A percentile compares a stretch with the other conserved stretches of the same genome.
phyloP scores from a whole-genome alignment of 2,888 invertebrate species.

The Orthosia cruda region DNA sequence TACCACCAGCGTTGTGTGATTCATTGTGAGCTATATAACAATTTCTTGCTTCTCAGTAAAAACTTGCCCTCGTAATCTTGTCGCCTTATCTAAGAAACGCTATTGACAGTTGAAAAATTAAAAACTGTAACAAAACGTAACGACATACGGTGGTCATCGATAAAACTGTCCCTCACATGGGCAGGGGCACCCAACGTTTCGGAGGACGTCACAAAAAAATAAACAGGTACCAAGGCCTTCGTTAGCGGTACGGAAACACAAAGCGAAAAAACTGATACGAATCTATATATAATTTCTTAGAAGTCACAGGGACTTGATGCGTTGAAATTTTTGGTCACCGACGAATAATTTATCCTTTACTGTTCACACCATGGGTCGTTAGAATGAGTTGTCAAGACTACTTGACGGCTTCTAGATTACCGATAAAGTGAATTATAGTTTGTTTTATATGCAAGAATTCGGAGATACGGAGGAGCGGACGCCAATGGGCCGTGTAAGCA shows the following conservation, averaged over 20 bases:
- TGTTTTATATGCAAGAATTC: constrained; percentile 86
- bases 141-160: constrained; percentile 89
- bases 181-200: constrained; percentile 79
- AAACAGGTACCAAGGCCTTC: constrained; percentile 87
- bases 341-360: constrained; percentile 86
- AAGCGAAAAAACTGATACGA: constrained; percentile 86
- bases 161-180: constrained; percentile 86
- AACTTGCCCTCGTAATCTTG: constrained; percentile 19
- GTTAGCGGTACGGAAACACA: constrained; percentile 88
- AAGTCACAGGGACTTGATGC: constrained; percentile 82
- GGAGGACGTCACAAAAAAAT: constrained; percentile 81
- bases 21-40: not conserved
- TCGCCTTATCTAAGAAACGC: constrained; percentile 40
- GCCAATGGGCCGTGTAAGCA: constrained; percentile 84
- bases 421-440: constrained; percentile 84
- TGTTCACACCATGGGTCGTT: constrained; percentile 86
- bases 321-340: constrained; percentile 83
- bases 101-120: constrained; percentile 73
- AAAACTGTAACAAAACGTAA: constrained; percentile 79
- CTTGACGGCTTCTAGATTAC: constrained; percentile 81
- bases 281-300: constrained; percentile 89
- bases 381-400: constrained; percentile 87
- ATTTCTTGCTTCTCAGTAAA: constrained; percentile 9
- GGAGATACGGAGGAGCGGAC: constrained; percentile 79
- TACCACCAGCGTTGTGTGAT: not conserved